Conservation (phyloP, 2,113 vertebrate genomes). For the Centrocercus urophasianus region DNA sequence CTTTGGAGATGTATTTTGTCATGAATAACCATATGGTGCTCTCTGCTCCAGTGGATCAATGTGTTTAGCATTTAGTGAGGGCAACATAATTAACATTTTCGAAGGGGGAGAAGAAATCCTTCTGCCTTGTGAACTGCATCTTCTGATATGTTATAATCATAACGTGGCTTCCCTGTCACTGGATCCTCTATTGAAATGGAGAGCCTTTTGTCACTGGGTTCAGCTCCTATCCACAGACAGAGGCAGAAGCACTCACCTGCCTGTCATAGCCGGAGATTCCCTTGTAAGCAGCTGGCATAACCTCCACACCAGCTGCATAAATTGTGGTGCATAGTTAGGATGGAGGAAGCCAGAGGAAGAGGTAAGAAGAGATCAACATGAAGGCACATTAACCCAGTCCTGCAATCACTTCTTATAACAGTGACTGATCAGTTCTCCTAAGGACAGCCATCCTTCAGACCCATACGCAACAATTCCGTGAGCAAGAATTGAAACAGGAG, state of each 20-base stretch:
- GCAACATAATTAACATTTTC: slow-evolving; percentile 69
- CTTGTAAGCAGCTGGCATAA: slow-evolving; percentile 23
- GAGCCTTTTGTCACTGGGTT: neutral
- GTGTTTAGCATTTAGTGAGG: slow-evolving; percentile 74
- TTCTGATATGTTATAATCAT: neutral
- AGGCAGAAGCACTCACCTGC: slow-evolving; percentile 17
- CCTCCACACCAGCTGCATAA: slow-evolving; percentile 28
- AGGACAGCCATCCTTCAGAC: neutral
- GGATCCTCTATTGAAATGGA: neutral
- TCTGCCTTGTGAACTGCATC: neutral
- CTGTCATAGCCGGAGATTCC: slow-evolving; percentile 19
- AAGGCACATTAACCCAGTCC: neutral
- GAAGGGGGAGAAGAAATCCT: neutral
- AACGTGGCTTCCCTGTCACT: neutral
- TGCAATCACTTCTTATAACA: neutral
- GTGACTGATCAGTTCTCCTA: neutral
- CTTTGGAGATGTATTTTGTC: slow-evolving; percentile 2
- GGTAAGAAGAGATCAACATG: neutral
- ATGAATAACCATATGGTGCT: slow-evolving; percentile 41
- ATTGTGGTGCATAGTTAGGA: slow-evolving; percentile 3
- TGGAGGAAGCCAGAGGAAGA: neutral
- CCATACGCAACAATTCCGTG: neutral
- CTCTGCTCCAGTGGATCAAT: slow-evolving; percentile 71
- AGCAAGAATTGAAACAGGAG: neutral
- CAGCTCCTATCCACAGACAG: neutral